Base-by-base conservation (phyloP, 2,797 vertebrate genomes). In the Bucorvus abyssinicus region DNA sequence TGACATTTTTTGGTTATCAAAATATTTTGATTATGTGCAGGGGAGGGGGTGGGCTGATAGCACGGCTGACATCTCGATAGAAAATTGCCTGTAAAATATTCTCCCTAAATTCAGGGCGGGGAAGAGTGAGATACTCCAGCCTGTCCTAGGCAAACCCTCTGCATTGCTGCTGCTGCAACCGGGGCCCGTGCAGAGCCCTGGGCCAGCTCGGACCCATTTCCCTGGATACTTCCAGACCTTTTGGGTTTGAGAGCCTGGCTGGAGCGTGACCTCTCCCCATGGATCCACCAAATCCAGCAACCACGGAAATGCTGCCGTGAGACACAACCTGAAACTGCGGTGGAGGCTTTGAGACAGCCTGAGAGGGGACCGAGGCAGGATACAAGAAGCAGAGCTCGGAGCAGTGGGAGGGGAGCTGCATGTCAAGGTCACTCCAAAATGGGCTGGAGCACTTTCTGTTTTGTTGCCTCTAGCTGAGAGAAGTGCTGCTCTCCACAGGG, bases 1-100 rank as follows among this genome's bases (percentile, higher is more conserved):
- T 94, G 92, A 89, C 86, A 89, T 93, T 89, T 94, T 94, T 95
- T 0, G 1, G 92, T 93, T 96, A 94, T 90, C 95, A 94, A 96
- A 96, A 87, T 92, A 87, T 94, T 95, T 94, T 94, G 89, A 82
- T 96, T 89, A 90, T 87, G 94, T 84, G 96, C 74, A 79, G 90
- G 77, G 93, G 94, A 89, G 77, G 81, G 92, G 77, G 59, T 0
- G 86, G 63, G 74, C 40, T 93, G 92, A 82, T 92, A 75, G 77
- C 10, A 44, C 0, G 0, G 63, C 61, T 3, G 7, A 91, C 56
- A 55, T 90, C 87, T 84, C 5, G 0, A 24, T 65, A 89, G 80
- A 68, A 94, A 91, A 83, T 69, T 64, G 87, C 91, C 75, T 77
- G 63, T 80, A 80, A 93, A 94, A 84, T 40, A 60, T 59, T 75